These are phyloP conservation scores for Dryobotodes eremita DNA, from an alignment of 2,888 invertebrate genomes.

Conservation along the genomic window DNA sequence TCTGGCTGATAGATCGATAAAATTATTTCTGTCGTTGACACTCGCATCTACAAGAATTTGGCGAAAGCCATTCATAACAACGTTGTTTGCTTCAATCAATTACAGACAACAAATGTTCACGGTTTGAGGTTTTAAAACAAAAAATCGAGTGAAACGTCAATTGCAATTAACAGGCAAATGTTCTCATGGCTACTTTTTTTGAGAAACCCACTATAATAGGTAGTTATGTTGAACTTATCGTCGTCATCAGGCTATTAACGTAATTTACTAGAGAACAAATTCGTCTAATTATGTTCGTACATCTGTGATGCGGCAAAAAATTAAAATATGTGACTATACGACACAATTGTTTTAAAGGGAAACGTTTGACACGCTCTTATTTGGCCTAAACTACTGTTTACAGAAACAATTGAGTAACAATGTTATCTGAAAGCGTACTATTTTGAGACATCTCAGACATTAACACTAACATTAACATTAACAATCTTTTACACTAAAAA, in stretches of 20 bases:
- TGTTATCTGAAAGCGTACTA: not conserved
- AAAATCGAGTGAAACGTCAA: slow-evolving; percentile 78
- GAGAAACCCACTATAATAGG: slow-evolving; percentile 70
- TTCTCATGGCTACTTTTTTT: slow-evolving; percentile 80
- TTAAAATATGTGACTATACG: not conserved
- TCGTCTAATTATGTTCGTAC: slow-evolving; percentile 41
- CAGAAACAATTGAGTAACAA: slow-evolving; percentile 11
- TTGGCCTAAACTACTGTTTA: slow-evolving; percentile 6
- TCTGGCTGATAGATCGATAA: not conserved
- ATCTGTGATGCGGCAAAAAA: slow-evolving; percentile 5
- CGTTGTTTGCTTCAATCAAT: slow-evolving; percentile 55
- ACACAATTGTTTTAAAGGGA: slow-evolving; percentile 26
- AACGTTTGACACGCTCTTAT: slow-evolving; percentile 20
- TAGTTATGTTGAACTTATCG: slow-evolving; percentile 72
- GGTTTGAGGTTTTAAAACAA: slow-evolving; percentile 73
- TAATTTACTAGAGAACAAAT: slow-evolving; percentile 62
- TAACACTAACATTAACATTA: no score
- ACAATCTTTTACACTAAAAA: not conserved
- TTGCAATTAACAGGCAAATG: slow-evolving; percentile 76
- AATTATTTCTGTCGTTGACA: slow-evolving; percentile 11
- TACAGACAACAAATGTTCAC: slow-evolving; percentile 67
- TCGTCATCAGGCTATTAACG: slow-evolving; percentile 63
- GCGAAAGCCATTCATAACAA: slow-evolving; percentile 39
- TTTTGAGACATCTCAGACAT: not conserved
- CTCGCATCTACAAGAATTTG: slow-evolving; percentile 22